Percentiles rank a stretch among this genome's conserved stretches.
Evolutionary conservation across 2,888 invertebrate genomes (phyloP).

Genomic region (Eristalinus aeneus): DNA sequence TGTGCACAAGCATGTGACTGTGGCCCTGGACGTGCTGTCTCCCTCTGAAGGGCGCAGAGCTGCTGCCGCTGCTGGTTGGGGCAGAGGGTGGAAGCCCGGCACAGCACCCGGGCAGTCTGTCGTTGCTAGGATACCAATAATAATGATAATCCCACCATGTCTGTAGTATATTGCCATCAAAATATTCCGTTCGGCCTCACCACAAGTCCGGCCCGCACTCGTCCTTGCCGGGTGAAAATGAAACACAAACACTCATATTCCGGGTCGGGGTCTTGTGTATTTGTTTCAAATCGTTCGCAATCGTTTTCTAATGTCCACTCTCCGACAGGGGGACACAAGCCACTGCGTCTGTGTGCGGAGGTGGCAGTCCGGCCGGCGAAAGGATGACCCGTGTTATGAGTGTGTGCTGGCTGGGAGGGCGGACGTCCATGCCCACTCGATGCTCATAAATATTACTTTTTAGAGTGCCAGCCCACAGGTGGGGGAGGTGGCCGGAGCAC

Average conservation of each 20-base stretch:
- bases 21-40: slow-evolving; percentile 23
- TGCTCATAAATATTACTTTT: slow-evolving; percentile 70
- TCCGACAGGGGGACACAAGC: background rate
- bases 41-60: slow-evolving; percentile 32
- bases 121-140: slow-evolving; percentile 70
- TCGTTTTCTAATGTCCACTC: slow-evolving; percentile 68
- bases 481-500: slow-evolving; percentile 27
- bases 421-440: slow-evolving; percentile 39
- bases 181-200: slow-evolving; percentile 65
- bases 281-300: slow-evolving; percentile 67
- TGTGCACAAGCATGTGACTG: slow-evolving; percentile 31
- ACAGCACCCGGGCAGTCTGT: background rate
- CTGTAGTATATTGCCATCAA: slow-evolving; percentile 64
- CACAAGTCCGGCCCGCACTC: slow-evolving; percentile 51
- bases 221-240: slow-evolving; percentile 47
- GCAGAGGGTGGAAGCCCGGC: slow-evolving; percentile 9
- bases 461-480: slow-evolving; percentile 27
- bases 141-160: slow-evolving; percentile 69
- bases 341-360: background rate
- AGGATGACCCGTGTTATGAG: slow-evolving; percentile 67
- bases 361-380: slow-evolving; percentile 20
- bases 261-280: slow-evolving; percentile 35
- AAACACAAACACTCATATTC: slow-evolving; percentile 66
- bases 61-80: slow-evolving; percentile 19
- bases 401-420: slow-evolving; percentile 41